A percentile compares a stretch with the other conserved stretches of the same genome.
These are phyloP conservation scores for Lasioglossum albipes DNA, from an alignment of 1,140 invertebrate species.

Conservation along the genomic window DNA sequence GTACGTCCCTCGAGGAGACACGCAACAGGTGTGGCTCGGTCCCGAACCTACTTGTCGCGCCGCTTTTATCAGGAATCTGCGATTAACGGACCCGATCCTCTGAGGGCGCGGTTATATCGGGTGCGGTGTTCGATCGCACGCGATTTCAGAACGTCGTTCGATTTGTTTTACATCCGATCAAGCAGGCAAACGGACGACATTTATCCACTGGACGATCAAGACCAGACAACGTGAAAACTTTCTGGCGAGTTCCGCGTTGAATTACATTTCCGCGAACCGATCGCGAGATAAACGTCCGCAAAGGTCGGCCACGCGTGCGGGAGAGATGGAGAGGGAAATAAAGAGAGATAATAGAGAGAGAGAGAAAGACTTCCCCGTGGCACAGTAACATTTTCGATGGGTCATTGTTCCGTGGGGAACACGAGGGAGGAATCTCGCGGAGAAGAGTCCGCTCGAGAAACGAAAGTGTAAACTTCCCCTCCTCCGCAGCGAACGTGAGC, in stretches of 20 bases:
- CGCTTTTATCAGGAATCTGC: constrained; percentile 29
- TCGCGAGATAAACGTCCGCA: not conserved
- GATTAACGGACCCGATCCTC: not conserved
- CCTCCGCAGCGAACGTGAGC: not conserved
- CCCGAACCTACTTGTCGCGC: constrained; percentile 23
- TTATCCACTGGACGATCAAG: too few relatives aligned
- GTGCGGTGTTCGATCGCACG: too few relatives aligned
- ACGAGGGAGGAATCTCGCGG: not conserved
- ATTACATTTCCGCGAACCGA: not conserved
- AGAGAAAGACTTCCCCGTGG: constrained; percentile 4
- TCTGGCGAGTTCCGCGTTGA: not conserved
- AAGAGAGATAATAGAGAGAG: too few relatives aligned
- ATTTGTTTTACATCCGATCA: too few relatives aligned
- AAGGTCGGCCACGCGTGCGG: not conserved
- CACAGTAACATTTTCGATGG: constrained; percentile 35
- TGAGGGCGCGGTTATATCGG: not conserved
- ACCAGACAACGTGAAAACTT: not conserved
- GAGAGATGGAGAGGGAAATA: too few relatives aligned
- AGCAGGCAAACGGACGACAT: too few relatives aligned
- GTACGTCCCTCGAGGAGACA: not conserved
- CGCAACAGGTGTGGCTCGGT: constrained; percentile 37
- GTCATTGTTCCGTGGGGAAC: not conserved
- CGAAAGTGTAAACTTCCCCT: constrained; percentile 9
- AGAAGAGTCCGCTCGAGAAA: not conserved
- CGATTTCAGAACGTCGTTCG: too few relatives aligned